Evolutionary conservation across 1,140 invertebrate species (phyloP).

Genomic region (Dendrolimus kikuchii): DNA sequence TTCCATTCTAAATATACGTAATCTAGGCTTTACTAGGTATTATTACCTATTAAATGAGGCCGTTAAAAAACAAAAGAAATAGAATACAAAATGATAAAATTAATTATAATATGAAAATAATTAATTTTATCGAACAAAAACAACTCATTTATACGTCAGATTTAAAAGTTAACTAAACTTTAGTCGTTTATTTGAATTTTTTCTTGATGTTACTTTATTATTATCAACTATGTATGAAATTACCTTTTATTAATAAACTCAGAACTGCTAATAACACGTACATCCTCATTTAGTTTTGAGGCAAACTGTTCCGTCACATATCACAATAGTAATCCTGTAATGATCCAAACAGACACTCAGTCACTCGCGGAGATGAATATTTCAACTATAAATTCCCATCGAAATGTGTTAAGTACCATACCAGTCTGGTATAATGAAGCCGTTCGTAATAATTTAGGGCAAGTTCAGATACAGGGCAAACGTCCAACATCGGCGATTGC

Average conservation of each 20-base stretch:
- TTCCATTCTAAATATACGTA: too few relatives aligned
- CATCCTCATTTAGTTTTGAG: constrained; percentile 44
- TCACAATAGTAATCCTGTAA: constrained; percentile 29
- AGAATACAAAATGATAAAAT: too few relatives aligned
- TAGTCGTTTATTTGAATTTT: too few relatives aligned
- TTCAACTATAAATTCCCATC: neutral
- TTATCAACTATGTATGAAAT: neutral
- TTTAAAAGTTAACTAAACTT: too few relatives aligned
- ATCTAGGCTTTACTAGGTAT: too few relatives aligned
- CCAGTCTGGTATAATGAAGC: constrained; percentile 8
- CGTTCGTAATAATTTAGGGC: constrained; percentile 19
- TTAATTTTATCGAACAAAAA: constrained; percentile 3
- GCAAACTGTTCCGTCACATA: constrained; percentile 44
- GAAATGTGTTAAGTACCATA: too few relatives aligned
- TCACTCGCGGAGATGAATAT: constrained; percentile 25
- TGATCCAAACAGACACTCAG: constrained; percentile 19
- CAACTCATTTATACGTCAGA: too few relatives aligned
- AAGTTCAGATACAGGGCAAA: constrained; percentile 4
- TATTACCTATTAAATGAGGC: too few relatives aligned
- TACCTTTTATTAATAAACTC: constrained; percentile 49
- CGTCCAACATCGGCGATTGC: constrained; percentile 19
- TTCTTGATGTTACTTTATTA: too few relatives aligned
- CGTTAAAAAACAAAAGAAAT: too few relatives aligned
- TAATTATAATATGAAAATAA: neutral
- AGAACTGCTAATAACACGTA: constrained; percentile 44